A percentile compares a stretch with the other conserved stretches of the same genome.
Conservation (phyloP, 2,113 vertebrate genomes). For the Riparia riparia region DNA sequence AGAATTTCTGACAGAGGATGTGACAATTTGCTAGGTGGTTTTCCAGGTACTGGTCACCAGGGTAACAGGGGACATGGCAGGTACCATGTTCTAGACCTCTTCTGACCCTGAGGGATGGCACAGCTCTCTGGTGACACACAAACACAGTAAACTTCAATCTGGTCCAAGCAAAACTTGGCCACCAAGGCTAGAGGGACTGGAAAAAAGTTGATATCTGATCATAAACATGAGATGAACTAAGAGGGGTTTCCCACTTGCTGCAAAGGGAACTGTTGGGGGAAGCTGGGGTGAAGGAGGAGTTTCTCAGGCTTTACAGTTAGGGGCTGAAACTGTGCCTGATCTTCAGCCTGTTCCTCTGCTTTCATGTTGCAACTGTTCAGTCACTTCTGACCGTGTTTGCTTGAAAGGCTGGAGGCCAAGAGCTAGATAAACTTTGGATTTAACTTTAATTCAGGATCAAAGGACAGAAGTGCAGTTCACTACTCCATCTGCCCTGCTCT, state of each 20-base stretch:
- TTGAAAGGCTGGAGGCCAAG: constrained; percentile 19
- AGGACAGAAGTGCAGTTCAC: background rate
- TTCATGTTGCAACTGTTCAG: constrained; percentile 49
- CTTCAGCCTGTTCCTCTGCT: constrained; percentile 42
- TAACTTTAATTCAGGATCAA: constrained; percentile 51
- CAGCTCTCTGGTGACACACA: background rate
- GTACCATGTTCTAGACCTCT: background rate
- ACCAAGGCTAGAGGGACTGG: background rate
- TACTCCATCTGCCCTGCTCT: background rate
- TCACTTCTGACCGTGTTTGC: constrained; percentile 2
- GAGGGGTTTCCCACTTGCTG: background rate
- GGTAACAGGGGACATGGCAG: background rate
- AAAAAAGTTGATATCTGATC: background rate
- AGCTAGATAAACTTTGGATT: constrained; percentile 49
- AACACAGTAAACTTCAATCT: background rate
- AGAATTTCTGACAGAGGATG: background rate
- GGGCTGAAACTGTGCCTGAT: background rate
- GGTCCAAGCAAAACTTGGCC: background rate
- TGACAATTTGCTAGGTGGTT: background rate
- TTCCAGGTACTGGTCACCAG: background rate
- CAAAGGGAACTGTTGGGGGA: background rate
- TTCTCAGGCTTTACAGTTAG: background rate
- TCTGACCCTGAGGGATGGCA: background rate
- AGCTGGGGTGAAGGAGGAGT: background rate
- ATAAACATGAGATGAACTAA: background rate